These are phyloP conservation scores for Tetraodon nigroviridis DNA, from an alignment of 2,113 vertebrate species.

Conservation along the genomic window DNA sequence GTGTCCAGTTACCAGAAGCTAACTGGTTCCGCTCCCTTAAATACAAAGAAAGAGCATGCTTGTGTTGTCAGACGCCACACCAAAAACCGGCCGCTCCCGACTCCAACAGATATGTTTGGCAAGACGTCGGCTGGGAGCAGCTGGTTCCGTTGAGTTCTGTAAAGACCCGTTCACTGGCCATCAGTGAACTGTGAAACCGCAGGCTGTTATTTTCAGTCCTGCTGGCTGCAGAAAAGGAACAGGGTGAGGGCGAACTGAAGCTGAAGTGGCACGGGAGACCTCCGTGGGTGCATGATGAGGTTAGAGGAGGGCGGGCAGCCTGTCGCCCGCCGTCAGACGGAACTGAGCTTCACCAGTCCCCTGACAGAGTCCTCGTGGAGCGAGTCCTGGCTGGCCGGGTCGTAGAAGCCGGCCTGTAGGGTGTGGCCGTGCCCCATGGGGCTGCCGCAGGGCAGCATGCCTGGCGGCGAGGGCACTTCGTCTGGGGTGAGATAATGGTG, in stretches of 20 bases:
- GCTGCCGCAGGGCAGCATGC: constrained; percentile 83
- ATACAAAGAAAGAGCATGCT: neutral
- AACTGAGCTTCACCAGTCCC: constrained; percentile 96
- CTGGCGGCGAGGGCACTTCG: constrained; percentile 86
- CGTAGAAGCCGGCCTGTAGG: constrained; percentile 79
- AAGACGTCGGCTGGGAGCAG: constrained; percentile 34
- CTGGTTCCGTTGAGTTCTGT: constrained; percentile 24
- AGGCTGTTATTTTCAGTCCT: constrained; percentile 17
- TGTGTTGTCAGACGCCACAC: constrained; percentile 10
- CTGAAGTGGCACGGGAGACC: constrained; percentile 35
- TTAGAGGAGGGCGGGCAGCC: neutral
- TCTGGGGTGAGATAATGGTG: constrained; percentile 94
- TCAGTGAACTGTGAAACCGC: constrained; percentile 40
- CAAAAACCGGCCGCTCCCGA: constrained; percentile 1
- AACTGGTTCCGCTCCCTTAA: constrained; percentile 6
- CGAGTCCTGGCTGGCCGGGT: constrained; percentile 92
- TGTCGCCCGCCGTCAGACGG: constrained; percentile 77
- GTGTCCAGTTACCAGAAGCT: constrained; percentile 17
- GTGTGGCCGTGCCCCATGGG: constrained; percentile 85
- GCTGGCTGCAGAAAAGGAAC: constrained; percentile 3
- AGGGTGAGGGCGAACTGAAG: constrained; percentile 10
- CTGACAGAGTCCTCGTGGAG: constrained; percentile 95
- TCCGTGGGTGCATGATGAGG: constrained; percentile 14
- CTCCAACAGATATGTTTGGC: constrained; percentile 34
- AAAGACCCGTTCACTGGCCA: constrained; percentile 20